Evolutionary conservation across 2,888 invertebrate genomes (phyloP), one percentile per base, ranked within the genome.

Genomic region (Deilephila elpenor): DNA sequence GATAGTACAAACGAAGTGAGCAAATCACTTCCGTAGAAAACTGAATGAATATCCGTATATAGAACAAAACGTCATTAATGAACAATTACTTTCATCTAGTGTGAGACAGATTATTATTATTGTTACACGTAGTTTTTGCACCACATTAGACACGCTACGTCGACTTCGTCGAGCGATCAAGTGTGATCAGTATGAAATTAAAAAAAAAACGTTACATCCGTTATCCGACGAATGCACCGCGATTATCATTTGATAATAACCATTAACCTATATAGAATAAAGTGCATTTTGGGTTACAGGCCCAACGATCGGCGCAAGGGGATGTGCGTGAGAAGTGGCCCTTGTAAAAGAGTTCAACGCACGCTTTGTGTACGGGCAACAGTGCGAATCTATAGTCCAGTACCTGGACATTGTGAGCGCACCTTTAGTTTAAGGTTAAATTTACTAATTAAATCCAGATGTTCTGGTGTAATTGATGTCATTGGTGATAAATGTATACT

Each of bases 271-370:
- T 71, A 85, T 85, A 79, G 73, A 77, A 83, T 88, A 88, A 82
- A 84, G 88, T 76, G 77, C 75, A 82, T 84, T 87, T 89, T 89
- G 73, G 80, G 74, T 80, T 86, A 82, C 74, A 60, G 74, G 75
- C 73, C 67, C 71, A 74, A 76, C 77, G 76, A 59, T 64, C 73
- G 77, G 77, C 75, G 79, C 78, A 80, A 79, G 83, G 84, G 88
- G 88, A 85, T 84, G 88, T 86, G 88, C 87, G 88, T 88, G 89
- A 87, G 90, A 89, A 86, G 78, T 81, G 87, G 89, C 92, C 92
- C 93, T 91, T 93, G 91, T 85, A 93, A 94, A 94, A 94, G 94
- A 94, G 93, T 94, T 94, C 94, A 94, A 94, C 93, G 94, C 92
- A 91, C 93, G 89, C 89, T 89, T 91, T 92, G 90, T 91, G 86